These are phyloP conservation scores for Lycocorax pyrrhopterus DNA, from an alignment of 2,113 vertebrate species.

Conservation along the genomic window DNA sequence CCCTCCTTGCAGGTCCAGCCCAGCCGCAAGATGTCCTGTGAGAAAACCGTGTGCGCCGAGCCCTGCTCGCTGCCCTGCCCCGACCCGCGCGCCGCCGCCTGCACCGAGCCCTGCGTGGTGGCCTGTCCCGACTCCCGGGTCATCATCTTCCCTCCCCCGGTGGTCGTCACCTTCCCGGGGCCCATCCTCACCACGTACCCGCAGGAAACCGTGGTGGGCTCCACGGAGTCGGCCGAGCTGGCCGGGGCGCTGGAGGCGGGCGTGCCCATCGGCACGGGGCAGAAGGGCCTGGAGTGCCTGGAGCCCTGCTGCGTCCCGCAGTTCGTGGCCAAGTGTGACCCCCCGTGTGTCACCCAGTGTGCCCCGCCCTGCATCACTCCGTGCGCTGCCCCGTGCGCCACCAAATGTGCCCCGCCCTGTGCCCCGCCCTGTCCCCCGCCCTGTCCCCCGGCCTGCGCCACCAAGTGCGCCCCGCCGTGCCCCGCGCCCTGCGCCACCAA, in stretches of 20 bases:
- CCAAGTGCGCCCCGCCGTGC: not conserved
- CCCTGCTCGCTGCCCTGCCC: not conserved
- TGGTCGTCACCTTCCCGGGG: constrained; percentile 34
- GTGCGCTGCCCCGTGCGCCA: fast-evolving
- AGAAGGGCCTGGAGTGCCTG: not conserved
- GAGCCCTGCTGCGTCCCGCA: not conserved
- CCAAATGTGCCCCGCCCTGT: not conserved
- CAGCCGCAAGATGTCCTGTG: constrained; percentile 1
- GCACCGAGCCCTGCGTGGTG: constrained; percentile 23
- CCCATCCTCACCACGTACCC: constrained; percentile 60
- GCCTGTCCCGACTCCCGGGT: constrained; percentile 19
- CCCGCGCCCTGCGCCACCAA: not conserved
- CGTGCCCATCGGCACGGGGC: not conserved
- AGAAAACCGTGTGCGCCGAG: not conserved
- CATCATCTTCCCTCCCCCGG: constrained; percentile 45
- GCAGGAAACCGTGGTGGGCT: constrained; percentile 33
- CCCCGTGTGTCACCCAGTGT: not conserved
- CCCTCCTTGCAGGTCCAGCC: not conserved
- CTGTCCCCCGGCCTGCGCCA: not conserved
- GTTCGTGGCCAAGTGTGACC: not conserved
- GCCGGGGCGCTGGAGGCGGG: not conserved
- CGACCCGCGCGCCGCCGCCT: not conserved
- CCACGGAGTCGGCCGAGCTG: not conserved
- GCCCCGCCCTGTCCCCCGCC: not conserved
- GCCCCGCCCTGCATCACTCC: not conserved